A percentile compares a stretch with the other conserved stretches of the same genome.
phyloP scores from a whole-genome alignment of 2,797 vertebrate species.

The Myoxocephalus aenaeus region DNA sequence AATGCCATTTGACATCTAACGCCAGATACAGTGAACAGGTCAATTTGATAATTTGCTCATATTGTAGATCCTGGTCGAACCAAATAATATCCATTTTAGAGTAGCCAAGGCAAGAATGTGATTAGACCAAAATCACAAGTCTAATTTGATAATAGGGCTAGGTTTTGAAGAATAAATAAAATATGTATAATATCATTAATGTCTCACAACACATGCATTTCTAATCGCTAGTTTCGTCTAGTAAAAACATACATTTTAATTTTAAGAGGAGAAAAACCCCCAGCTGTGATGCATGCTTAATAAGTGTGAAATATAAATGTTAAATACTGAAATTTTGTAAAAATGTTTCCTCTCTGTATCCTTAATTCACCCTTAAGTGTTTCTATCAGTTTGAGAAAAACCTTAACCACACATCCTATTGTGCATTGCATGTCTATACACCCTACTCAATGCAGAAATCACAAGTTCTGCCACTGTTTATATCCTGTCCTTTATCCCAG shows the following conservation, averaged over 20 bases:
- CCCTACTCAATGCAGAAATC: neutral
- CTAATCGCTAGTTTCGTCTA: neutral
- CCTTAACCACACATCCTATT: neutral
- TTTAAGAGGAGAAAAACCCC: neutral
- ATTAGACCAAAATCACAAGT: conserved; percentile 32
- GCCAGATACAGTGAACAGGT: conserved; percentile 8
- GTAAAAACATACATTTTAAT: neutral
- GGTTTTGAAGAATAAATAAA: neutral
- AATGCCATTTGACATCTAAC: neutral
- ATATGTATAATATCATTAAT: neutral
- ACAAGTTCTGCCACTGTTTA: conserved; percentile 6
- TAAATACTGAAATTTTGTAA: neutral
- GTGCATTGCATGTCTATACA: neutral
- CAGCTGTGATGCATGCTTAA: neutral
- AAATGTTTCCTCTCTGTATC: neutral
- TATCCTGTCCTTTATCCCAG: neutral
- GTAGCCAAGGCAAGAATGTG: conserved; percentile 32
- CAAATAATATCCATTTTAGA: conserved; percentile 55
- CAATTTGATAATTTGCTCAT: conserved; percentile 10
- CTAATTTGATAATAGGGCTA: conserved; percentile 3
- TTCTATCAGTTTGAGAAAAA: neutral
- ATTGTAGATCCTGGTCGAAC: conserved; percentile 58
- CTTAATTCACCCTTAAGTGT: neutral
- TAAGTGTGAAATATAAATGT: neutral
- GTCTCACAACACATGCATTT: neutral